Percentiles rank a stretch among this genome's conserved stretches.
phyloP scores from a whole-genome alignment of 2,888 invertebrate species.

The Galerucella nymphaeae region DNA sequence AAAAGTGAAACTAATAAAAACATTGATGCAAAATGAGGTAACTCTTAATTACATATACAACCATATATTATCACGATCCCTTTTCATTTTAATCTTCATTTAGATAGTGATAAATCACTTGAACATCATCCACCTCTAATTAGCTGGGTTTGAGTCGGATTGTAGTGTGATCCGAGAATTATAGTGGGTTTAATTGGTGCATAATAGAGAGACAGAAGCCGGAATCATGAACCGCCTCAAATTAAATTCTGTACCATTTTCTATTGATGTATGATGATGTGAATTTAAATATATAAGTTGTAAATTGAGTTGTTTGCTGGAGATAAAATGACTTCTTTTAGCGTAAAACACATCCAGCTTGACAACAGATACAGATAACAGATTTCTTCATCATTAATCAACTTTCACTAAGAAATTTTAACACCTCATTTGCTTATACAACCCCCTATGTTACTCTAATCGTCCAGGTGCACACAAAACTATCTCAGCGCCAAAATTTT shows the following conservation, averaged over 20 bases:
- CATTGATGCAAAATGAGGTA: no score
- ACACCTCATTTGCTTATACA: no score
- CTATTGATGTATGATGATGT: not conserved
- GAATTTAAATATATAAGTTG: not conserved
- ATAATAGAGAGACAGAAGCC: not conserved
- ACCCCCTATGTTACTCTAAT: no score
- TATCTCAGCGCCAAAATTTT: no score
- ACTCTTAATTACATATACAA: slow-evolving; percentile 15
- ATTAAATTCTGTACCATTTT: not conserved
- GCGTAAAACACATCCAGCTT: no score
- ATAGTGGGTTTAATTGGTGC: slow-evolving; percentile 7
- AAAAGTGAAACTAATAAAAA: no score
- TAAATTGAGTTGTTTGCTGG: no score
- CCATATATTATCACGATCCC: slow-evolving; percentile 37
- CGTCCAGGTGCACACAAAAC: no score
- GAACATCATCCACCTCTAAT: slow-evolving; percentile 39
- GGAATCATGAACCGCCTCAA: not conserved
- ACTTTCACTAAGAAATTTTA: no score
- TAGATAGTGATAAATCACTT: slow-evolving; percentile 41
- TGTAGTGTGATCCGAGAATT: slow-evolving; percentile 8
- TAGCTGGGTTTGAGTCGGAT: slow-evolving; percentile 39
- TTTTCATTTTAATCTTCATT: slow-evolving; percentile 40
- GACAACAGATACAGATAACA: no score
- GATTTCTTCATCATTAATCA: no score
- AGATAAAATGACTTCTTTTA: no score